Evolutionary conservation across 2,888 invertebrate species (phyloP).

Genomic region (Amblyjoppa proteus): DNA sequence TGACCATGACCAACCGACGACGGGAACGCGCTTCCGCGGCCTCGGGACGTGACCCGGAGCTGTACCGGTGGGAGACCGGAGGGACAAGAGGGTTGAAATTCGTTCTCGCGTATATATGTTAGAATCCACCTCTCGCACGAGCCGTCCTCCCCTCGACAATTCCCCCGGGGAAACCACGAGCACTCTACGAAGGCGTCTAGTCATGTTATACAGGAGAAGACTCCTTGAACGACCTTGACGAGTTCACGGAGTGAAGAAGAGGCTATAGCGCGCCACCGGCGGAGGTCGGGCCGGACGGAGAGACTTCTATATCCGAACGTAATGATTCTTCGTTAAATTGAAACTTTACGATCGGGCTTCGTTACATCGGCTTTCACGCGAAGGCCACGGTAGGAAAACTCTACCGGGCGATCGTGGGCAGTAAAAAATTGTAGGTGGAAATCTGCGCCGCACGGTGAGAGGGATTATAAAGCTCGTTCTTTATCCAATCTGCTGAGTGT

Average conservation of each 20-base stretch:
- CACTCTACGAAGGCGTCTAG: constrained; percentile 12
- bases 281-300: background rate
- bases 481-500: constrained; percentile 35
- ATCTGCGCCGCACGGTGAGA: background rate
- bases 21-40: constrained; percentile 51
- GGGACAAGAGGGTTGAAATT: constrained; percentile 32
- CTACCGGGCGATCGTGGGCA: background rate
- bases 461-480: constrained; percentile 26
- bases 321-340: constrained; percentile 51
- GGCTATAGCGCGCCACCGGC: background rate
- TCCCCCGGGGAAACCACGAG: background rate
- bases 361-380: constrained; percentile 18
- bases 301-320: constrained; percentile 42
- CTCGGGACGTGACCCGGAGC: constrained; percentile 64
- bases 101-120: constrained; percentile 32
- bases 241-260: constrained; percentile 6
- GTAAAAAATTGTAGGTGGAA: background rate
- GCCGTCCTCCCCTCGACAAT: background rate
- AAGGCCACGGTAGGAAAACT: background rate
- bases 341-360: constrained; percentile 22
- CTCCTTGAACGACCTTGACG: constrained; percentile 52
- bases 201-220: constrained; percentile 35
- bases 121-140: constrained; percentile 32
- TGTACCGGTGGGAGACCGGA: background rate
- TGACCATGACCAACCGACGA: constrained; percentile 66